Evolutionary conservation across 30 jellyfish, hydroid and myxozoan genomes (phyloP).

Genomic region (Hydra vulgaris): DNA sequence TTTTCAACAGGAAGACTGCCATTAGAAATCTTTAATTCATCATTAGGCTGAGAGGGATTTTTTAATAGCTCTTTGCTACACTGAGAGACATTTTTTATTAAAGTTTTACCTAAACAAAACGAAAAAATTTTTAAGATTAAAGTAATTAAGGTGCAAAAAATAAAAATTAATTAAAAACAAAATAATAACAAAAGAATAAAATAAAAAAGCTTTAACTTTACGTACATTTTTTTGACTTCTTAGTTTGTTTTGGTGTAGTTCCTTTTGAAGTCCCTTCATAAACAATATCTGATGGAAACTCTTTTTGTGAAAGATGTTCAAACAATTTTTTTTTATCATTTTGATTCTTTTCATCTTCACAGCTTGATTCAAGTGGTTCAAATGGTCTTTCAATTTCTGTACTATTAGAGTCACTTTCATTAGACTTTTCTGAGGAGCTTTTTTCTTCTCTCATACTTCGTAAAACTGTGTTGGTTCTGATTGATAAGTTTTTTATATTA

Average conservation of each 20-base stretch:
- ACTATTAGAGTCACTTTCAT: constrained; percentile 7
- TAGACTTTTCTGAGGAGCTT: constrained; percentile 1
- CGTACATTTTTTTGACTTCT: neutral
- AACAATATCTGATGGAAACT: constrained; percentile 73
- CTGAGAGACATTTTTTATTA: neutral
- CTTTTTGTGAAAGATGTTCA: constrained; percentile 61
- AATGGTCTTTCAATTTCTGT: neutral
- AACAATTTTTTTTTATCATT: constrained; percentile 4
- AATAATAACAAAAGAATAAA: neutral
- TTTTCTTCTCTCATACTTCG: constrained; percentile 2
- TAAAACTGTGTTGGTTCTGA: too few species aligned
- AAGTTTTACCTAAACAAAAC: neutral
- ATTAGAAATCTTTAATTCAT: neutral
- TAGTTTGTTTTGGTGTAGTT: neutral
- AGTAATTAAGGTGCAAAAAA: too few species aligned
- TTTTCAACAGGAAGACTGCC: neutral
- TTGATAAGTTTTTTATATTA: too few species aligned
- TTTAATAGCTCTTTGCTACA: neutral
- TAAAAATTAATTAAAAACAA: too few species aligned
- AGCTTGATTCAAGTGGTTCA: constrained; percentile 18
- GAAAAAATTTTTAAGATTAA: neutral
- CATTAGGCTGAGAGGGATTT: neutral
- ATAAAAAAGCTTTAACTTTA: too few species aligned
- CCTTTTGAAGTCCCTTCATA: constrained; percentile 92
- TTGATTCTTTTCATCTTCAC: constrained; percentile 3